Evolutionary conservation across 2,797 vertebrate species (phyloP).

Genomic region (Sorex maritimensis): DNA sequence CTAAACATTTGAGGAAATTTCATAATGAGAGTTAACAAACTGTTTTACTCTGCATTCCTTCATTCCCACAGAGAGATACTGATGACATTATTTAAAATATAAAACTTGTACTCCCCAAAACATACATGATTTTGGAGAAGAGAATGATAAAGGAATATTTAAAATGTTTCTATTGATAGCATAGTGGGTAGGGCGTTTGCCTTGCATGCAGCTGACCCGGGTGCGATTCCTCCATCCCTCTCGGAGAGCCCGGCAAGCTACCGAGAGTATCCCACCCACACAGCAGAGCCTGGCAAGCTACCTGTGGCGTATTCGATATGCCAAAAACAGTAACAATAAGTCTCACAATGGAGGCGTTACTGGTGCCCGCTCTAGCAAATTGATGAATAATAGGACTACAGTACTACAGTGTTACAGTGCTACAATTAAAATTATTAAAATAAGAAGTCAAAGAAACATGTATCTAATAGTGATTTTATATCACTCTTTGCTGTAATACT

Average conservation of each 20-base stretch:
- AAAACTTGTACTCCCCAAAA: slow-evolving; percentile 37
- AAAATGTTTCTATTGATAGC: too few relatives aligned
- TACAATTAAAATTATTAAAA: slow-evolving; percentile 41
- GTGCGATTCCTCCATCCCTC: too few relatives aligned
- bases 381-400: too few relatives aligned
- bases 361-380: too few relatives aligned
- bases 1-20: slow-evolving; percentile 13
- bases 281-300: too few relatives aligned
- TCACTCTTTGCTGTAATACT: background rate
- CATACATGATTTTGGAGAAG: background rate
- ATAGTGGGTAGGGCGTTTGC: background rate
- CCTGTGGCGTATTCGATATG: too few relatives aligned
- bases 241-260: too few relatives aligned
- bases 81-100: slow-evolving; percentile 21
- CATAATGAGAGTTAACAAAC: background rate
- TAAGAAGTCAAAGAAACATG: background rate
- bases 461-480: background rate
- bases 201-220: background rate
- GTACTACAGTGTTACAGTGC: background rate
- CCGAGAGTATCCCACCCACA: too few relatives aligned
- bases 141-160: background rate
- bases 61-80: background rate
- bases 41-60: background rate
- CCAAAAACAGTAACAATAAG: too few relatives aligned
- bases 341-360: too few relatives aligned